A percentile compares a stretch with the other conserved stretches of the same genome.
Evolutionary conservation across 2,113 vertebrate species (phyloP).

Genomic region (Chionodraco myersi): DNA sequence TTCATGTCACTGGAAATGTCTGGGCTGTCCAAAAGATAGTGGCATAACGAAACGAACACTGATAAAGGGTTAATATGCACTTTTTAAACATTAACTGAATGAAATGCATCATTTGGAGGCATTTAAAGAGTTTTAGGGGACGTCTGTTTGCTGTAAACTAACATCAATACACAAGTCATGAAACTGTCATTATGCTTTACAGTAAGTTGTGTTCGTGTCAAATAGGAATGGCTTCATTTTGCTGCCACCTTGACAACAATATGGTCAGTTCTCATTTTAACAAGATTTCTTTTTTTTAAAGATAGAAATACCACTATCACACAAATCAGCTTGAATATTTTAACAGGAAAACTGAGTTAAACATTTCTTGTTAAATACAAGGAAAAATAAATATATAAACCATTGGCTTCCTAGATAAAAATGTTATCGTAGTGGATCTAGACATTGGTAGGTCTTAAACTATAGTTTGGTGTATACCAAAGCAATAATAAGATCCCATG

Average conservation of each 20-base stretch:
- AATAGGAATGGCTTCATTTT: neutral
- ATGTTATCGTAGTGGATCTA: neutral
- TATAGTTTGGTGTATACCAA: neutral
- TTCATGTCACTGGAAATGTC: constrained; percentile 4
- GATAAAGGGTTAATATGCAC: neutral
- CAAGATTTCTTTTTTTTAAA: no score
- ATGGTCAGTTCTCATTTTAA: neutral
- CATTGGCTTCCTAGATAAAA: neutral
- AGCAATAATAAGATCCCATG: no score
- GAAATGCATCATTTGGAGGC: constrained; percentile 35
- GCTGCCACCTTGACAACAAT: neutral
- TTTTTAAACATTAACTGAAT: constrained; percentile 4
- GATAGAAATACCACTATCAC: neutral
- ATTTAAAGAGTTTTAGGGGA: neutral
- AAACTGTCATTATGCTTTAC: neutral
- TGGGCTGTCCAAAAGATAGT: neutral
- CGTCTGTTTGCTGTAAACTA: neutral
- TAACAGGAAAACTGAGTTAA: neutral
- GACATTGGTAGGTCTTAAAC: neutral
- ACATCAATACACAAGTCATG: neutral
- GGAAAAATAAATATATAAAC: neutral
- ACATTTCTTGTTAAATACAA: neutral
- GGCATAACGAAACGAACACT: neutral
- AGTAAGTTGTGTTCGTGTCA: constrained; percentile 13
- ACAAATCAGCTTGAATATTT: neutral